Evolutionary conservation across 2,797 vertebrate species (phyloP).

Genomic region (Masticophis lateralis): DNA sequence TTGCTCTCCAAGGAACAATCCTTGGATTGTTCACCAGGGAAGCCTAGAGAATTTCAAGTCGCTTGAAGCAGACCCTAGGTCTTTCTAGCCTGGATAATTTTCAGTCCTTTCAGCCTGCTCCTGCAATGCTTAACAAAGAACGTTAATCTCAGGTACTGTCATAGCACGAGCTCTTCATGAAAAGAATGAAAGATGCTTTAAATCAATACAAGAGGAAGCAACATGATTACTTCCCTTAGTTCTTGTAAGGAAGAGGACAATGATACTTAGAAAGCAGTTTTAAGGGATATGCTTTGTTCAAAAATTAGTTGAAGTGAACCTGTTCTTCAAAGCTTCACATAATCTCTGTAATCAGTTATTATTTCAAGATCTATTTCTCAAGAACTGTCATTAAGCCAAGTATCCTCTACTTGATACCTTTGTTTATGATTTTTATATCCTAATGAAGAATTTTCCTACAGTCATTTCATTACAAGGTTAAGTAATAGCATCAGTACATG

Average conservation of each 20-base stretch:
- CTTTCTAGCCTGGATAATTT: background rate
- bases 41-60: background rate
- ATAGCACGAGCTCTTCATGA: background rate
- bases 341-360: background rate
- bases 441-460: background rate
- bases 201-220: background rate
- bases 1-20: too few species aligned
- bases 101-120: background rate
- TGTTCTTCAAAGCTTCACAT: background rate
- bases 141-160: background rate
- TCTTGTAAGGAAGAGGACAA: background rate
- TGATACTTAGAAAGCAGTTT: background rate
- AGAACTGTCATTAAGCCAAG: background rate
- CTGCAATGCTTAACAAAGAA: background rate
- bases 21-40: background rate
- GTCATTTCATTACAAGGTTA: background rate
- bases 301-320: background rate
- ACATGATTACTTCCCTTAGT: background rate
- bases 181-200: background rate
- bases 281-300: background rate
- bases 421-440: background rate
- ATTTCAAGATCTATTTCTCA: background rate
- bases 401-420: background rate
- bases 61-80: background rate
- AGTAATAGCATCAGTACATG: background rate